Evolutionary conservation across 2,797 vertebrate species (phyloP).

Genomic region (Cichlasoma orientale): DNA sequence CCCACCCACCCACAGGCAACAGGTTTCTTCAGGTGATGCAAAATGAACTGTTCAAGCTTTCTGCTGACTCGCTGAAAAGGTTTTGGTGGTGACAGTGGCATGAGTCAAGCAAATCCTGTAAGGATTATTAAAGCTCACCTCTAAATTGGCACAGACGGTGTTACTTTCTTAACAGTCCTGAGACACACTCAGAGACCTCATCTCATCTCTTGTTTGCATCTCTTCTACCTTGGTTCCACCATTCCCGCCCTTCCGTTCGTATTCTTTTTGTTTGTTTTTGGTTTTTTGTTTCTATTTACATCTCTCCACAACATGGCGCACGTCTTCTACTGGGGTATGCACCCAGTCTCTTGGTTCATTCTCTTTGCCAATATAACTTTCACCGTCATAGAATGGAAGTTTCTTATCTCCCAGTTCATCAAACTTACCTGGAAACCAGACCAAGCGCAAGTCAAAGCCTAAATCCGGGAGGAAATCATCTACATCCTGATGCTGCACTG

Average conservation of each 20-base stretch:
- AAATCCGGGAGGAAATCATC: not conserved
- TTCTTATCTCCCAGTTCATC: conserved; percentile 45
- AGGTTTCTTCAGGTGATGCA: not conserved
- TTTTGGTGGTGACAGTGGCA: conserved; percentile 27
- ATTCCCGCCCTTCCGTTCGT: not conserved
- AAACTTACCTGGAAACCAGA: not conserved
- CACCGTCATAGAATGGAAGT: conserved; percentile 72
- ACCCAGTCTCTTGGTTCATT: conserved; percentile 75
- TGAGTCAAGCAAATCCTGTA: conserved; percentile 60
- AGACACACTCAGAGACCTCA: conserved; percentile 14
- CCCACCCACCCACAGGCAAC: not conserved
- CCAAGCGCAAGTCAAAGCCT: not conserved
- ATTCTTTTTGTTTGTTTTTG: not conserved
- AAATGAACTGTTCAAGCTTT: not conserved
- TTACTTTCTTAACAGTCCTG: not conserved
- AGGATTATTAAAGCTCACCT: conserved; percentile 63
- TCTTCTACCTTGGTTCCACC: not conserved
- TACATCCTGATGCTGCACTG: not conserved
- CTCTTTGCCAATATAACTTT: conserved; percentile 57
- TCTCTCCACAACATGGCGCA: conserved; percentile 47
- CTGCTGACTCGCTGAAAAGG: conserved; percentile 55
- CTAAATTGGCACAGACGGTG: not conserved
- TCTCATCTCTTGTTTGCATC: not conserved
- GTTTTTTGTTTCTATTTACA: not conserved
- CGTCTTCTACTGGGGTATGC: conserved; percentile 65